Conservation (phyloP, 1,140 invertebrate species). For the Lasaia peninsularis region DNA sequence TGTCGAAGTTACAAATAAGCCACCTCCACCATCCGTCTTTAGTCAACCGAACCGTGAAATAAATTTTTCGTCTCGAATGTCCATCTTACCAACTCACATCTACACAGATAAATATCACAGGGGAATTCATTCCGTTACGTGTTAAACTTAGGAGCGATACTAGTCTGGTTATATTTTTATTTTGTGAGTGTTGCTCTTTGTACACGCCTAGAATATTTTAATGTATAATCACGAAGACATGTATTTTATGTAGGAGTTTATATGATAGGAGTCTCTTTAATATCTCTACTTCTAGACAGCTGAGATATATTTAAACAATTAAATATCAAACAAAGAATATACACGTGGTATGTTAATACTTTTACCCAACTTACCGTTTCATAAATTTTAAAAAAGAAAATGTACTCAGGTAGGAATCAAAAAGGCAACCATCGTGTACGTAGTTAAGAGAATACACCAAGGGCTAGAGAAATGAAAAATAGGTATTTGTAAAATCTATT, state of each 20-base stretch:
- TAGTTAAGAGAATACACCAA: too few relatives aligned
- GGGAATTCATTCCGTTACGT: background rate
- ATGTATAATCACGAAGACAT: slow-evolving; percentile 6
- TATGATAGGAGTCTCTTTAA: background rate
- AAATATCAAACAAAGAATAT: too few relatives aligned
- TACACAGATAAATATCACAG: background rate
- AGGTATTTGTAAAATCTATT: too few relatives aligned
- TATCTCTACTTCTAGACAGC: background rate
- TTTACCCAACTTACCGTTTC: too few relatives aligned
- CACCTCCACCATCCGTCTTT: background rate
- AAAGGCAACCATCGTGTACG: too few relatives aligned
- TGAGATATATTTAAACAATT: background rate
- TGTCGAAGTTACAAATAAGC: slow-evolving; percentile 8
- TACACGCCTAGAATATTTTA: background rate
- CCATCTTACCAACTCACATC: background rate
- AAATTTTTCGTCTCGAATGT: slow-evolving; percentile 8
- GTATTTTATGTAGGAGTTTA: background rate
- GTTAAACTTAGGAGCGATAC: background rate
- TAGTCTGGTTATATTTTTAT: background rate
- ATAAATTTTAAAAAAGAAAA: too few relatives aligned
- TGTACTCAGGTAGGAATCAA: too few relatives aligned
- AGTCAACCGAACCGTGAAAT: slow-evolving; percentile 9
- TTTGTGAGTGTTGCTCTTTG: background rate
- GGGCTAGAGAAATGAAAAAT: too few relatives aligned
- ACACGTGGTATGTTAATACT: too few relatives aligned